Percentiles rank a stretch among this genome's conserved stretches.
phyloP scores from a whole-genome alignment of 1,140 invertebrate genomes.

The Oreohelix idahoensis region DNA sequence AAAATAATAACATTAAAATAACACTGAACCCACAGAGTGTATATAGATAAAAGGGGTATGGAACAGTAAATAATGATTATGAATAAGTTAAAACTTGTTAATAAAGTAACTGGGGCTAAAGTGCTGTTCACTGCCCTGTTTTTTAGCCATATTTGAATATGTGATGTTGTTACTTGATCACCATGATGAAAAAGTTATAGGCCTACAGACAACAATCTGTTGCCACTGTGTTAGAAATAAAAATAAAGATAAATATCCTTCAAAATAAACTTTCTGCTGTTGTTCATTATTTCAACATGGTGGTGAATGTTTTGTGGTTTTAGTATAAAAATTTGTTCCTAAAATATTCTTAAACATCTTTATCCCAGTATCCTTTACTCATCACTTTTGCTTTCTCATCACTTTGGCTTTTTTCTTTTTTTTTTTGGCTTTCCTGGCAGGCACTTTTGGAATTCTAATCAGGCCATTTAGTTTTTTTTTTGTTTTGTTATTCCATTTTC shows the following conservation, averaged over 20 bases:
- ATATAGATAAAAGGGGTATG: background rate
- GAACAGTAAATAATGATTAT: background rate
- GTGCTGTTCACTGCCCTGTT: background rate
- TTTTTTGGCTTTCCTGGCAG: too few relatives aligned
- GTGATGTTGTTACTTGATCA: background rate
- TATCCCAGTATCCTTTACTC: too few relatives aligned
- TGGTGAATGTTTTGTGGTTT: too few relatives aligned
- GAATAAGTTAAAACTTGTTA: background rate
- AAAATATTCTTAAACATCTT: too few relatives aligned
- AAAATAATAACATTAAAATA: background rate
- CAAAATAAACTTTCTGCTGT: background rate
- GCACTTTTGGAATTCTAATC: too few relatives aligned
- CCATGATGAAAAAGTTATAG: background rate
- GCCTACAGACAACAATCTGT: background rate
- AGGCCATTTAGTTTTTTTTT: too few relatives aligned
- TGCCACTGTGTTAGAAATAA: background rate
- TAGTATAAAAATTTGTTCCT: too few relatives aligned
- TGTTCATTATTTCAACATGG: too few relatives aligned
- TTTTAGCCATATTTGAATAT: background rate
- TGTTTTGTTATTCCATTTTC: too few relatives aligned
- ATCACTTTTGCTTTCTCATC: too few relatives aligned
- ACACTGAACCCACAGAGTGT: background rate
- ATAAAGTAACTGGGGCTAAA: background rate
- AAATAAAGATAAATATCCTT: background rate
- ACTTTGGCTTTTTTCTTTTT: too few relatives aligned